A percentile compares a stretch with the other conserved stretches of the same genome.
Evolutionary conservation across 2,113 vertebrate species (phyloP).

Genomic region (Crypturellus undulatus): DNA sequence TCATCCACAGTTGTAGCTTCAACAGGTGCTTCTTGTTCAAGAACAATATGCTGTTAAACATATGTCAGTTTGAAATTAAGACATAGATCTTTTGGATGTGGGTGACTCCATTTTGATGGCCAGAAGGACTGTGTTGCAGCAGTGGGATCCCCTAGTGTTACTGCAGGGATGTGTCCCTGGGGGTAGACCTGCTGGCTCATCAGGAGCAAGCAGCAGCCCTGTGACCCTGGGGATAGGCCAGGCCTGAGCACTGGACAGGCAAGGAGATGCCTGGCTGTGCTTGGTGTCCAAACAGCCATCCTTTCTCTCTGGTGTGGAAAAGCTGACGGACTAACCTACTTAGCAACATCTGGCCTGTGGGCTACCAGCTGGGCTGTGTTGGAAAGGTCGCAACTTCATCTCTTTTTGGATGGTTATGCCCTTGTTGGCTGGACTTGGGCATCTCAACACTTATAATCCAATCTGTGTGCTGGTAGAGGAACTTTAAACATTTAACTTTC

Average conservation of each 20-base stretch:
- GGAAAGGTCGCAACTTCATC: not conserved
- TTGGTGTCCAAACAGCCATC: not conserved
- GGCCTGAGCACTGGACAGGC: not conserved
- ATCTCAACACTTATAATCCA: not conserved
- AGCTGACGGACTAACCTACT: not conserved
- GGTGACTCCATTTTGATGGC: not conserved
- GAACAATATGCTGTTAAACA: not conserved
- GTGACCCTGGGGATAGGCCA: rapidly evolving
- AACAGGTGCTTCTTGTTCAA: not conserved
- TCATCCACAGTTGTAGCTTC: not conserved
- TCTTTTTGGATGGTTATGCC: not conserved
- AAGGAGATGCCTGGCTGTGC: not conserved
- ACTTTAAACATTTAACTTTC: not conserved
- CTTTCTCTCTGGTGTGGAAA: not conserved
- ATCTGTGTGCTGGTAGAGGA: rapidly evolving
- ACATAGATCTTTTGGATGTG: not conserved
- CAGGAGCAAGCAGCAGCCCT: not conserved
- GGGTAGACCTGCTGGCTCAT: not conserved
- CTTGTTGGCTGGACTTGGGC: not conserved
- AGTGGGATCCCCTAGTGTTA: not conserved
- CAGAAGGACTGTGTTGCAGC: not conserved
- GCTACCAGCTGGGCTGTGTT: not conserved
- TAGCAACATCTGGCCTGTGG: not conserved
- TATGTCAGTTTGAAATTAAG: not conserved
- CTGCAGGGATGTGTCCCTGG: not conserved